Evolutionary conservation across 2,113 vertebrate genomes (phyloP).

Genomic region (Delphinapterus leucas): DNA sequence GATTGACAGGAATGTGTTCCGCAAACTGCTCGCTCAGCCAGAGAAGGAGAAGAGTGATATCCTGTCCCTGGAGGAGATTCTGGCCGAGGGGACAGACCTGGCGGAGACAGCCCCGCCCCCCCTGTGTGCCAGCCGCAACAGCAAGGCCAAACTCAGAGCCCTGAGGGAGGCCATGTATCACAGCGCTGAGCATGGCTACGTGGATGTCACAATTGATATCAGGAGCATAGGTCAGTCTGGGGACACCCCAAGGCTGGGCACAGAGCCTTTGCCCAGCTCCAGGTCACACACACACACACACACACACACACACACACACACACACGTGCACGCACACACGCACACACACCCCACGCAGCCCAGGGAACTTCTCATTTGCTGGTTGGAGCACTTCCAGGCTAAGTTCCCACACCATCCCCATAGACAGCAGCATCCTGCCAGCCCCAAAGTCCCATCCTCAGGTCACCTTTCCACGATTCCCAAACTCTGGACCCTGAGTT

Average conservation of each 20-base stretch:
- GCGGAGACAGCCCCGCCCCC: conserved; percentile 87
- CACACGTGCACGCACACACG: not conserved
- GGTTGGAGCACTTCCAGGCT: not conserved
- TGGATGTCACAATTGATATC: conserved; percentile 97
- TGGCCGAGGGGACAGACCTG: conserved; percentile 94
- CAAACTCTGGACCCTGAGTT: not conserved
- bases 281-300: not conserved
- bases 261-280: not conserved
- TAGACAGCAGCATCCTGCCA: not conserved
- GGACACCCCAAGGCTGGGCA: not conserved
- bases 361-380: not conserved
- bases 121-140: conserved; percentile 89
- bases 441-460: not conserved
- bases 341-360: not conserved
- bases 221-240: conserved; percentile 91
- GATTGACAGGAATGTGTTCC: conserved; percentile 93
- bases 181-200: conserved; percentile 94
- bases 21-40: conserved; percentile 94
- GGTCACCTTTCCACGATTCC: not conserved
- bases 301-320: too few relatives aligned
- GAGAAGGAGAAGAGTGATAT: conserved; percentile 96
- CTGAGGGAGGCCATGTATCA: conserved; percentile 98
- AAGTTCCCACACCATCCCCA: not conserved
- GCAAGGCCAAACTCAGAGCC: conserved; percentile 96
- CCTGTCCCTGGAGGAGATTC: conserved; percentile 96